Evolutionary conservation across 2,113 vertebrate genomes (phyloP).

Genomic region (Epinephelus cyanopodus): DNA sequence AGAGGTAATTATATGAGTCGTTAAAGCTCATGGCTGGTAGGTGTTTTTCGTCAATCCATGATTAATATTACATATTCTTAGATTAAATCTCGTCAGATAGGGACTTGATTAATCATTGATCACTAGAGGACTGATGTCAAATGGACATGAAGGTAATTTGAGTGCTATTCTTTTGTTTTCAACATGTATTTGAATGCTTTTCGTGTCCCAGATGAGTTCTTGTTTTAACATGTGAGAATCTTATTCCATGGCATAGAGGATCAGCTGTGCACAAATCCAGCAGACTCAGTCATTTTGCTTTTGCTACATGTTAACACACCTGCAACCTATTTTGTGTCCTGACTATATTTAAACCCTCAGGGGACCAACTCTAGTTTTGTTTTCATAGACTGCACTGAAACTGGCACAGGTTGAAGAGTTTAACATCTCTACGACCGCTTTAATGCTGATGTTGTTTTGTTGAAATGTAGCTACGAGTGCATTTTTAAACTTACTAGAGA

Average conservation of each 20-base stretch:
- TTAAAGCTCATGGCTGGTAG: conserved; percentile 21
- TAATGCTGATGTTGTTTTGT: too few relatives aligned
- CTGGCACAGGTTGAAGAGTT: not conserved
- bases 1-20: conserved; percentile 40
- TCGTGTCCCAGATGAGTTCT: not conserved
- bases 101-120: conserved; percentile 17
- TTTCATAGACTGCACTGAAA: too few relatives aligned
- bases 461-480: too few relatives aligned
- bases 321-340: not conserved
- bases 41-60: conserved; percentile 27
- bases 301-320: not conserved
- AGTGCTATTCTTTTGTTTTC: conserved; percentile 10
- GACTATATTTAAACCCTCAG: not conserved
- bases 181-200: not conserved
- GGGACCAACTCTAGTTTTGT: not conserved
- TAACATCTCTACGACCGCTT: not conserved
- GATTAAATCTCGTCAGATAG: conserved; percentile 14
- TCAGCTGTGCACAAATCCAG: not conserved
- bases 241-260: not conserved
- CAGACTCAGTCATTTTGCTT: not conserved
- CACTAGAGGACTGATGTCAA: not conserved
- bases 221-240: not conserved
- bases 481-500: too few relatives aligned
- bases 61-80: conserved; percentile 46
- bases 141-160: not conserved